Percentiles rank a stretch among this genome's conserved stretches.
Conservation (phyloP, 2,888 invertebrate genomes). For the Temnothorax rugatulus region DNA sequence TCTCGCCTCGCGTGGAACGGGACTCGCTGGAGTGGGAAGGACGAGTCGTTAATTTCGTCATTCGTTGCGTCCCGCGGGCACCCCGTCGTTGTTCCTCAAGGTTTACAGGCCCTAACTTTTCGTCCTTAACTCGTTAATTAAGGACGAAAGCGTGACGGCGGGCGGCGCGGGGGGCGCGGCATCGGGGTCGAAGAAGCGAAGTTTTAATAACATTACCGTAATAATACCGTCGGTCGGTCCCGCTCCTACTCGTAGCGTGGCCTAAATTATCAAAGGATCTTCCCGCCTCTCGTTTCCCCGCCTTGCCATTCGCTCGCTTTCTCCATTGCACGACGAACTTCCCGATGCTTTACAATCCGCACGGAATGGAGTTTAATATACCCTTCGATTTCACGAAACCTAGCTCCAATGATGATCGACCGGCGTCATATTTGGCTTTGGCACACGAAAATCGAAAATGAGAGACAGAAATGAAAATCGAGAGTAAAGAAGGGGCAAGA, state of each 20-base stretch:
- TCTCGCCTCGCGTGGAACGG: slow-evolving; percentile 68
- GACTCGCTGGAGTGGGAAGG: slow-evolving; percentile 67
- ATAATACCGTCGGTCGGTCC: slow-evolving; percentile 75
- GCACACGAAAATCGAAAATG: slow-evolving; percentile 16
- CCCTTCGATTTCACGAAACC: slow-evolving; percentile 69
- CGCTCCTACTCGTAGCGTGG: slow-evolving; percentile 72
- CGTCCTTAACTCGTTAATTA: slow-evolving; percentile 81
- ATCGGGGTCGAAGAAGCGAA: slow-evolving; percentile 71
- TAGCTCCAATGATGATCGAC: slow-evolving; percentile 21
- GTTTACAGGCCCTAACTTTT: slow-evolving; percentile 81
- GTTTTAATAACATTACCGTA: slow-evolving; percentile 82
- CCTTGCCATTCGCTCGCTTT: slow-evolving; percentile 49
- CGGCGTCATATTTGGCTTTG: background rate
- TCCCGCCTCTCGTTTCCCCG: slow-evolving; percentile 54
- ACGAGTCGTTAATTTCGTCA: slow-evolving; percentile 80
- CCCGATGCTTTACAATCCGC: slow-evolving; percentile 36
- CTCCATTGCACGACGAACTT: slow-evolving; percentile 66
- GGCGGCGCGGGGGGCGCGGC: slow-evolving; percentile 54
- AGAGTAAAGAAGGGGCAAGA: background rate
- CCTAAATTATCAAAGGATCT: slow-evolving; percentile 79
- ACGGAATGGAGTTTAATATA: slow-evolving; percentile 50
- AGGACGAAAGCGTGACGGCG: slow-evolving; percentile 72
- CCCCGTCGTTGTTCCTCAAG: slow-evolving; percentile 77
- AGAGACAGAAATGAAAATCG: background rate
- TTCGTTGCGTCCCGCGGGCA: slow-evolving; percentile 75